Evolutionary conservation across 2,888 invertebrate genomes (phyloP).

Genomic region (Nomada fucata): DNA sequence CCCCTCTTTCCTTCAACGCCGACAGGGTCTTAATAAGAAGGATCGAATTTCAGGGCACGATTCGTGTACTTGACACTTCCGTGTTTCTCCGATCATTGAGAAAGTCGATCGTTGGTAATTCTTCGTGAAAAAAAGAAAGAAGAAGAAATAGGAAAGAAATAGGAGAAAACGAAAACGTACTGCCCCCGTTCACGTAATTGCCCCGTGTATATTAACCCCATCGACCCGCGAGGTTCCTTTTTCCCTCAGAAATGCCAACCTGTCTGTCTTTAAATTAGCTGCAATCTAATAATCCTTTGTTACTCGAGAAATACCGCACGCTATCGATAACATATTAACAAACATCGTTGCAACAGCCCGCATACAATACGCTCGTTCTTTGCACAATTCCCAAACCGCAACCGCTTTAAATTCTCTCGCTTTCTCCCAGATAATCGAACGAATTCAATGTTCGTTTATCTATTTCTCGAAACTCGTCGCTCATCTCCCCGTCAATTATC

Average conservation of each 20-base stretch:
- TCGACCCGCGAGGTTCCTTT: background rate
- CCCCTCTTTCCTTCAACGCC: conserved; percentile 57
- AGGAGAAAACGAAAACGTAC: conserved; percentile 1
- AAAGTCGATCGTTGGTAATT: conserved; percentile 59
- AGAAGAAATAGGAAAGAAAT: background rate
- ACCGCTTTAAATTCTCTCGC: background rate
- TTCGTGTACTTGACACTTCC: conserved; percentile 66
- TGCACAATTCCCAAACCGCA: background rate
- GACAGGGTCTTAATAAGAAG: conserved; percentile 61
- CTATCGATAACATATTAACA: background rate
- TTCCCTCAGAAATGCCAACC: conserved; percentile 32
- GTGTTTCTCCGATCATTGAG: conserved; percentile 63
- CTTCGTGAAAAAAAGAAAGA: background rate
- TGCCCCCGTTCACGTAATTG: conserved; percentile 38
- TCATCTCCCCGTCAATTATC: no score
- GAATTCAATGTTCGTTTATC: conserved; percentile 18
- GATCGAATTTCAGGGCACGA: conserved; percentile 62
- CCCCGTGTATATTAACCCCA: conserved; percentile 42
- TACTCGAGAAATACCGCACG: conserved; percentile 16
- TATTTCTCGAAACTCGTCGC: background rate
- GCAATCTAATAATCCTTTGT: conserved; percentile 55
- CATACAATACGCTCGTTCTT: conserved; percentile 1
- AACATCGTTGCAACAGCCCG: no score
- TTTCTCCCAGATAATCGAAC: conserved; percentile 1
- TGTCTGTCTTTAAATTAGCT: conserved; percentile 43